Evolutionary conservation across 2,797 vertebrate genomes (phyloP).

Genomic region (Lophius americanus): DNA sequence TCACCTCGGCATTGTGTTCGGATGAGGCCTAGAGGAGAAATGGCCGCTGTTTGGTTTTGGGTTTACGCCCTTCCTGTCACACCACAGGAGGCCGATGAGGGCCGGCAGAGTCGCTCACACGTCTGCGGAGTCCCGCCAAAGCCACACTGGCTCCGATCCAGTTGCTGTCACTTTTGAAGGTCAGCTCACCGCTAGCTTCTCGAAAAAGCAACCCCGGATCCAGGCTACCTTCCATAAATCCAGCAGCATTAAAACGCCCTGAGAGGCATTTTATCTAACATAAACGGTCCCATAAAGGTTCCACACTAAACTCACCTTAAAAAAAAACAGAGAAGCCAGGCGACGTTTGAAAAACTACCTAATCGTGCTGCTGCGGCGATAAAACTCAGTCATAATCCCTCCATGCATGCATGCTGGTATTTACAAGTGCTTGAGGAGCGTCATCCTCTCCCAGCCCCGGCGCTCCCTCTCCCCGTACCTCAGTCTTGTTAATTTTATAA

Average conservation of each 20-base stretch:
- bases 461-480: slow-evolving; percentile 48
- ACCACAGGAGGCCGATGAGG: slow-evolving; percentile 15
- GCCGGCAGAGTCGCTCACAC: slow-evolving; percentile 33
- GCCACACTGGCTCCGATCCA: slow-evolving; percentile 48
- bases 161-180: slow-evolving; percentile 55
- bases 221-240: slow-evolving; percentile 71
- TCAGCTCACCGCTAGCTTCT: slow-evolving; percentile 39
- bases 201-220: slow-evolving; percentile 33
- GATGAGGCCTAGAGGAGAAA: slow-evolving; percentile 19
- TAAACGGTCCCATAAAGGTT: slow-evolving; percentile 73
- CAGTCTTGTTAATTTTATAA: slow-evolving; percentile 83
- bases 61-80: slow-evolving; percentile 20
- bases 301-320: slow-evolving; percentile 46
- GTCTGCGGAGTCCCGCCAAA: slow-evolving; percentile 24
- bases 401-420: slow-evolving; percentile 64
- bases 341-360: slow-evolving; percentile 51
- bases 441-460: slow-evolving; percentile 44
- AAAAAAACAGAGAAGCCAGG: slow-evolving; percentile 40
- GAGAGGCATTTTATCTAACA: slow-evolving; percentile 69
- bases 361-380: slow-evolving; percentile 48
- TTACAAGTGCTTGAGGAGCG: slow-evolving; percentile 62
- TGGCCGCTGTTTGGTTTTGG: slow-evolving; percentile 47
- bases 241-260: slow-evolving; percentile 67
- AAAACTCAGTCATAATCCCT: slow-evolving; percentile 53
- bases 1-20: neutral